Conservation (phyloP, 2,888 invertebrate genomes). For the Euphydryas editha region DNA sequence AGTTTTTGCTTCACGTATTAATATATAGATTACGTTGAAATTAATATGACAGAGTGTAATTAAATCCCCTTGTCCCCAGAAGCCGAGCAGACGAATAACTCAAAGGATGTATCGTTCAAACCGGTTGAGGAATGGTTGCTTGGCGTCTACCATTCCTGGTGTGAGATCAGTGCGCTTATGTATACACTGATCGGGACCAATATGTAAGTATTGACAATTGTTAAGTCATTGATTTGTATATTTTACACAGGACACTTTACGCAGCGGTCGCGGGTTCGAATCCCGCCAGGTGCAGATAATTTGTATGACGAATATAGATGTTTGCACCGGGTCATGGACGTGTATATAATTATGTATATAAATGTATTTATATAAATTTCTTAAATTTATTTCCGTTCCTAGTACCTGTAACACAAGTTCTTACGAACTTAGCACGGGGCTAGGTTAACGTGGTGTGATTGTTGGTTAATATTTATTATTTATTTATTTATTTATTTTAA, state of each 20-base stretch:
- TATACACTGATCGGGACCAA: slow-evolving; percentile 72
- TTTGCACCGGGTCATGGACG: too few species aligned
- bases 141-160: slow-evolving; percentile 77
- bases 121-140: slow-evolving; percentile 70
- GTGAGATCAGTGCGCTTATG: slow-evolving; percentile 75
- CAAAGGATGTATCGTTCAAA: slow-evolving; percentile 38
- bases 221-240: background rate
- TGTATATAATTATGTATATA: too few species aligned
- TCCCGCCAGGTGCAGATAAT: too few species aligned
- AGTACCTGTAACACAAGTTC: too few species aligned
- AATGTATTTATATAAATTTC: too few species aligned
- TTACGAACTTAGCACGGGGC: too few species aligned
- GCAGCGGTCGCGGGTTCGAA: too few species aligned
- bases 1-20: too few species aligned
- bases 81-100: slow-evolving; percentile 49
- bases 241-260: background rate
- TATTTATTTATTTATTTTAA: too few species aligned
- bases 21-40: too few species aligned
- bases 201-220: slow-evolving; percentile 57
- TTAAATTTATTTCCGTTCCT: too few species aligned
- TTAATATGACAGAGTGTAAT: background rate
- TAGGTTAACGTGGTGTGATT: background rate
- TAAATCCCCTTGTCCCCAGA: slow-evolving; percentile 43
- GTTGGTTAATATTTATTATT: background rate
- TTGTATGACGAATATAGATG: too few species aligned